Conservation (phyloP, 2,888 invertebrate genomes). For the Thecocarcelia acutangulata region DNA sequence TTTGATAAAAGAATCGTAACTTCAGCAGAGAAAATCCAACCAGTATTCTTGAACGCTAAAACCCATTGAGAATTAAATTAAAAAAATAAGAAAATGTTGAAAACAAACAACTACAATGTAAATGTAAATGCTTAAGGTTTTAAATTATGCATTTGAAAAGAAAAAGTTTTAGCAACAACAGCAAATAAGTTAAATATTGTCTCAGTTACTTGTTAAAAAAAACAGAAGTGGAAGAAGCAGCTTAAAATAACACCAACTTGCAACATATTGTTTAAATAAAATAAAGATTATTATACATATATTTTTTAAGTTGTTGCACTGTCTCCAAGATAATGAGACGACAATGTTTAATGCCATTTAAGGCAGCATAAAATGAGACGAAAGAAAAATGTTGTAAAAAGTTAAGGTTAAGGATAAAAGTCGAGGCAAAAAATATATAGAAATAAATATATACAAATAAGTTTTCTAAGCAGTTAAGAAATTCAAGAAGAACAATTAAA, state of each 20-base stretch:
- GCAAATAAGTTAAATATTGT: constrained; percentile 56
- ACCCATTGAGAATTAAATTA: constrained; percentile 57
- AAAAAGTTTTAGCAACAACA: constrained; percentile 39
- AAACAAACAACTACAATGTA: constrained; percentile 36
- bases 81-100: background rate
- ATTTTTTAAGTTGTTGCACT: constrained; percentile 23
- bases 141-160: constrained; percentile 61
- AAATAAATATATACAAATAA: constrained; percentile 4
- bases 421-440: constrained; percentile 33
- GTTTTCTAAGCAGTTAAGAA: constrained; percentile 50
- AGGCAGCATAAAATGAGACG: constrained; percentile 27
- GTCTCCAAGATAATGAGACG: constrained; percentile 61
- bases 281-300: constrained; percentile 43
- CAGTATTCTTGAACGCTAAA: constrained; percentile 33
- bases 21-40: constrained; percentile 18
- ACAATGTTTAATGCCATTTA: constrained; percentile 61
- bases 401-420: constrained; percentile 69
- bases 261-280: constrained; percentile 67
- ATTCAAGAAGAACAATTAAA: constrained; percentile 25
- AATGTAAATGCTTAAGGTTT: constrained; percentile 41
- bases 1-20: background rate
- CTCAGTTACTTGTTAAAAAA: constrained; percentile 48
- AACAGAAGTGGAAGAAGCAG: constrained; percentile 54
- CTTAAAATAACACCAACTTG: constrained; percentile 57
- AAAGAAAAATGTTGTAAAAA: constrained; percentile 12